phyloP scores from a whole-genome alignment of 2,113 vertebrate genomes.

The Brachyhypopomus occidentalis region DNA sequence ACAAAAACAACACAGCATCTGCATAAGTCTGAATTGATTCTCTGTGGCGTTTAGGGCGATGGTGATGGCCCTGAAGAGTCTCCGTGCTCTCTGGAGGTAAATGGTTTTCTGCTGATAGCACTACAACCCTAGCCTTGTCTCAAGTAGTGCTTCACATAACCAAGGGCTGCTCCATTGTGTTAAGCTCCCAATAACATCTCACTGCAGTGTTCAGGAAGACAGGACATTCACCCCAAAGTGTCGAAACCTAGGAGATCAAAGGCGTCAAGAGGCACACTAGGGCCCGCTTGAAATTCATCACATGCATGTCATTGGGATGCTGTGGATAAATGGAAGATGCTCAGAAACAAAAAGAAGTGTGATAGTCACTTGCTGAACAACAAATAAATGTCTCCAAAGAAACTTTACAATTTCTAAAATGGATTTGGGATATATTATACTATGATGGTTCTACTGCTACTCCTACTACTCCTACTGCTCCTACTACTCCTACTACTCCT shows the following conservation, averaged over 20 bases:
- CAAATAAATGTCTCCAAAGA: too few relatives aligned
- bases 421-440: too few relatives aligned
- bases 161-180: constrained; percentile 79
- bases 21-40: constrained; percentile 66
- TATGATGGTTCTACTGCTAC: too few relatives aligned
- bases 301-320: constrained; percentile 5
- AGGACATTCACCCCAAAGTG: constrained; percentile 57
- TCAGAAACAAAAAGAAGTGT: background rate
- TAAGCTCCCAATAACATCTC: constrained; percentile 78
- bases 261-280: constrained; percentile 8
- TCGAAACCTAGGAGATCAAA: constrained; percentile 39
- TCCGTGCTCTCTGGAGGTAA: constrained; percentile 74
- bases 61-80: constrained; percentile 71
- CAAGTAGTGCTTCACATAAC: constrained; percentile 79
- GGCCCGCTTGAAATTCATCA: constrained; percentile 36
- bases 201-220: constrained; percentile 75
- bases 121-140: constrained; percentile 82
- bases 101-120: constrained; percentile 65
- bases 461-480: too few relatives aligned
- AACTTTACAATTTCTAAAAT: too few relatives aligned
- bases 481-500: too few relatives aligned
- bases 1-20: constrained; percentile 62
- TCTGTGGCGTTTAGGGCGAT: constrained; percentile 67
- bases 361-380: background rate
- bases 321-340: background rate